phyloP scores from a whole-genome alignment of 1,140 invertebrate species.

The Aphaenogaster ashmeadi region DNA sequence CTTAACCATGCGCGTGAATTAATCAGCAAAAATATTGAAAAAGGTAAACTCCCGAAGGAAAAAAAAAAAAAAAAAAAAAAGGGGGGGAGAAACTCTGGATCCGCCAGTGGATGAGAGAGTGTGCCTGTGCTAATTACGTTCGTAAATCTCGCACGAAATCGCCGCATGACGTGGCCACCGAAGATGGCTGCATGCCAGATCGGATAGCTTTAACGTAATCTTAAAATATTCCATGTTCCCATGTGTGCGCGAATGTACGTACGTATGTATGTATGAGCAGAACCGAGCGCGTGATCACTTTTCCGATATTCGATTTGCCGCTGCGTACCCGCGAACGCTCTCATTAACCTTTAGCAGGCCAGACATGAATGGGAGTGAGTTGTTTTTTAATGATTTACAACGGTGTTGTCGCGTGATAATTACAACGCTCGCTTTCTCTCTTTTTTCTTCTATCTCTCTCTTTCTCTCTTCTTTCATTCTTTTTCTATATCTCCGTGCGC shows the following conservation, averaged over 20 bases:
- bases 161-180: constrained; percentile 22
- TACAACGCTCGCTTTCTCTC: background rate
- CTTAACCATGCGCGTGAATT: background rate
- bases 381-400: constrained; percentile 50
- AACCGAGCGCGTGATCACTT: constrained; percentile 49
- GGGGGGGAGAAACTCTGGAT: constrained; percentile 6
- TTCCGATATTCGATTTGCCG: constrained; percentile 60
- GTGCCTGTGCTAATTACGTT: constrained; percentile 48
- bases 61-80: background rate
- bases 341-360: constrained; percentile 50
- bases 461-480: background rate
- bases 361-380: constrained; percentile 26
- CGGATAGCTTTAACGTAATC: constrained; percentile 60
- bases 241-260: constrained; percentile 23
- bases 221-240: constrained; percentile 58
- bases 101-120: constrained; percentile 28
- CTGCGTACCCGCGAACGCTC: constrained; percentile 25
- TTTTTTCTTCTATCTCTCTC: background rate
- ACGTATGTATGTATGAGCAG: constrained; percentile 39
- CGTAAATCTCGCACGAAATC: constrained; percentile 49
- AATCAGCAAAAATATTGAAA: constrained; percentile 5
- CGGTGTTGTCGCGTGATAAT: constrained; percentile 49
- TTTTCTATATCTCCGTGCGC: background rate
- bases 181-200: constrained; percentile 41
- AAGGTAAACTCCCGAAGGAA: background rate